Percentiles rank a stretch among this genome's conserved stretches.
These are phyloP conservation scores for Euphonia xanthogaster DNA, from an alignment of 2,797 vertebrate species.

Conservation along the genomic window DNA sequence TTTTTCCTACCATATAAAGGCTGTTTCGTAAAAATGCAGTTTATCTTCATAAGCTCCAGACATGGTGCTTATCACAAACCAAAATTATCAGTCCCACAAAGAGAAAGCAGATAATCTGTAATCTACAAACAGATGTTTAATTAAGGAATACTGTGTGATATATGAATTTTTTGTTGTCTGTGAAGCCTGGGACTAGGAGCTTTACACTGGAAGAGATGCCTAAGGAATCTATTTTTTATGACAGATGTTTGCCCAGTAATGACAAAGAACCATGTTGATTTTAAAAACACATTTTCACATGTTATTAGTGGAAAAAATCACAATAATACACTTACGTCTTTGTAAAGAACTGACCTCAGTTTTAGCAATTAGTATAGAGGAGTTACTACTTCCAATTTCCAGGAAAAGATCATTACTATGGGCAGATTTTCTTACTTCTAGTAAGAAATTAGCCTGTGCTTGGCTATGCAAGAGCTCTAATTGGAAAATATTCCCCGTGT, in stretches of 20 bases:
- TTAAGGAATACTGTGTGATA: not conserved
- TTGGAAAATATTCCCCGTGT: not conserved
- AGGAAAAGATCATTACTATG: not conserved
- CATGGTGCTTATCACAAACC: not conserved
- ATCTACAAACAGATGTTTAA: not conserved
- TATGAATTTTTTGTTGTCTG: conserved; percentile 20
- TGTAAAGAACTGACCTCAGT: not conserved
- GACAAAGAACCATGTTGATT: not conserved
- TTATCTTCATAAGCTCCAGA: not conserved
- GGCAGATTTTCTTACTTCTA: not conserved
- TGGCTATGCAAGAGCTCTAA: not conserved
- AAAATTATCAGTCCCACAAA: not conserved
- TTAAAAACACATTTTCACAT: not conserved
- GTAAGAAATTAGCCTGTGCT: not conserved
- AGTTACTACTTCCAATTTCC: not conserved
- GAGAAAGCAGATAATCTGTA: not conserved
- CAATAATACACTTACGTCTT: not conserved
- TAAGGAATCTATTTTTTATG: not conserved
- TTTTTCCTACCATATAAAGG: not conserved
- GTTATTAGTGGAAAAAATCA: not conserved
- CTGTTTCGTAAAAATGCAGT: not conserved
- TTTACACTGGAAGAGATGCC: not conserved
- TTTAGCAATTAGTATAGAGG: not conserved
- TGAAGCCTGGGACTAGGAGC: not conserved
- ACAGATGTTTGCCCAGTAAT: not conserved